Conservation (phyloP, 2,797 vertebrate genomes). For the Xenops minutus region DNA sequence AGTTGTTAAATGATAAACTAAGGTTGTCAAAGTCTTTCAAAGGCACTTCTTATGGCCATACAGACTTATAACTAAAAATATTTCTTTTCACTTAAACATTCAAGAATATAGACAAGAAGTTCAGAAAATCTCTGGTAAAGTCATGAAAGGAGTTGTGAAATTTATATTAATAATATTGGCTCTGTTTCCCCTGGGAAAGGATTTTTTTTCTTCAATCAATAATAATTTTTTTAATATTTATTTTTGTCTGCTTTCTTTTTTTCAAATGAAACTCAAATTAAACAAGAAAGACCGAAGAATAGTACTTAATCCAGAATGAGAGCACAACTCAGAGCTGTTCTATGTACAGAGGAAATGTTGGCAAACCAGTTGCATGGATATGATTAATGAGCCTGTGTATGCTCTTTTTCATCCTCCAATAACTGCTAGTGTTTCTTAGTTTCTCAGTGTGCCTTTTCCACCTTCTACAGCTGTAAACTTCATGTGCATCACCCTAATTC, state of each 20-base stretch:
- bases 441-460: not conserved
- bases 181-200: not conserved
- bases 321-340: not conserved
- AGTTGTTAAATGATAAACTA: not conserved
- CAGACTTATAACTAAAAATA: not conserved
- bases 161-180: not conserved
- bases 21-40: not conserved
- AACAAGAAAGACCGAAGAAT: not conserved
- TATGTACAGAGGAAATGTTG: not conserved
- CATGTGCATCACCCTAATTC: not conserved
- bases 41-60: not conserved
- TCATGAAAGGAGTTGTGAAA: not conserved
- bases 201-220: not conserved
- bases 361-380: not conserved
- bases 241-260: not conserved
- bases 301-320: not conserved
- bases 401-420: not conserved
- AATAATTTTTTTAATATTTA: not conserved
- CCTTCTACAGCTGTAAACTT: not conserved
- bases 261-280: not conserved
- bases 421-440: not conserved
- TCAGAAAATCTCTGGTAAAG: not conserved
- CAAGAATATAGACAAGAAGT: not conserved
- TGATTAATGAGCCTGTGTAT: not conserved
- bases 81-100: not conserved